phyloP scores from a whole-genome alignment of 2,797 vertebrate species.

The Lepus townsendii region DNA sequence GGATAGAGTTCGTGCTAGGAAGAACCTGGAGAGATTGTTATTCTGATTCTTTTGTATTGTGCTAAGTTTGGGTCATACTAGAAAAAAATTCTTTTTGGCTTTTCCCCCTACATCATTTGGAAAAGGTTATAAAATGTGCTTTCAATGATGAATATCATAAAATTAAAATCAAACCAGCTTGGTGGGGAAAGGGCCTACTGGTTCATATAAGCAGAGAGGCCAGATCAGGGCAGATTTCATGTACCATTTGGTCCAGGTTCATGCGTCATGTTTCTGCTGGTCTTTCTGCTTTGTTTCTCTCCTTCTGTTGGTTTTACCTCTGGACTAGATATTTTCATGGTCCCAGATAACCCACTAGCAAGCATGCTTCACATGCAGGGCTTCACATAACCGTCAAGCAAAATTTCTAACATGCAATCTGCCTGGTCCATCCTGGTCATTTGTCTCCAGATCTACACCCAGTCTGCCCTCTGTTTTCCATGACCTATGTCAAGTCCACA shows the following conservation, averaged over 20 bases:
- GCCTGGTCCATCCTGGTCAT: neutral
- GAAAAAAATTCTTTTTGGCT: neutral
- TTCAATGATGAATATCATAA: neutral
- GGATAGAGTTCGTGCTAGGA: neutral
- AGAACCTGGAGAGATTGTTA: neutral
- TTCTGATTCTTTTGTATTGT: conserved; percentile 41
- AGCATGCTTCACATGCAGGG: neutral
- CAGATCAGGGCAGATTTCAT: neutral
- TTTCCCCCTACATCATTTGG: conserved; percentile 32
- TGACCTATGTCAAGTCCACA: neutral
- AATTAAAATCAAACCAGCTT: neutral
- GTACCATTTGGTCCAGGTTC: neutral
- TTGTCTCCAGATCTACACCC: neutral
- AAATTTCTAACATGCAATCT: neutral
- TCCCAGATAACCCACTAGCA: neutral
- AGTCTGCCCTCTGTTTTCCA: neutral
- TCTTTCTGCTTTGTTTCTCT: neutral
- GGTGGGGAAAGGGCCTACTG: neutral
- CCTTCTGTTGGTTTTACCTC: neutral
- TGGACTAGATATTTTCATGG: neutral
- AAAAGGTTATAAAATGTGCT: neutral
- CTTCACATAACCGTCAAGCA: neutral
- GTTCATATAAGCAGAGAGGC: neutral
- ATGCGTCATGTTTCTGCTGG: neutral
- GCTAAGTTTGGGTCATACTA: neutral